Evolutionary conservation across 2,113 vertebrate genomes (phyloP), one percentile per base, ranked within the genome.

Genomic region (Alectura lathami): DNA sequence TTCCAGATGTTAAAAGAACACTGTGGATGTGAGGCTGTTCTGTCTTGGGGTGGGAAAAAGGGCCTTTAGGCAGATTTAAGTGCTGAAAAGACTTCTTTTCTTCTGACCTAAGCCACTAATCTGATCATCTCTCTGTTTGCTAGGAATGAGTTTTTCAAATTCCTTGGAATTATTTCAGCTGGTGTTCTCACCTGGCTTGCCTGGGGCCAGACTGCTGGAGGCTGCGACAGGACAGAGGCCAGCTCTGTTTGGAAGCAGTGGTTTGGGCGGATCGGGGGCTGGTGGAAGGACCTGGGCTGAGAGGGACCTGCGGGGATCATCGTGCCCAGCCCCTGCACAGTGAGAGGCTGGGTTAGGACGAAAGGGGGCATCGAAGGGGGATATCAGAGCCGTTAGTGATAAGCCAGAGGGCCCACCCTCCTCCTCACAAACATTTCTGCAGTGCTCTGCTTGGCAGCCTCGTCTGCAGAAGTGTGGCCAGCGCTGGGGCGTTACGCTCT

Each of bases 201-300:
- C 2, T 1, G 6, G 53, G 30, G 53, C 48, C 10, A 6, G 16
- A 40, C 78, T 83, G 45, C 57, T 59, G 60, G 40, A 20, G 21
- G 60, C 38, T 72, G 74, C 11, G 24, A 3, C 0, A 7, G 70
- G 18, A 8, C 38, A 21, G n/a, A 1, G 1, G 22, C 14, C 0
- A 2, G 30, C 42, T 30, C 56, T 30, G 47, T 43, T 30, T n/a
- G 50, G 36, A 56, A 40, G 75, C 3, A 2, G 13, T 67, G 34
- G 12, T 57, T 83, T n/a, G 60, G 63, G 22, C 30, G 29, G 64
- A 38, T 15, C 27, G 10, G 29, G 6, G 51, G 59, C 38, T 17
- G 27, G 10, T 54, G 6, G 51, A 54, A 30, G 27, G 30, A 29
- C 51, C 29, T 9, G 10, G 17, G 51, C 9, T 30, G 51, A 16